Evolutionary conservation across 2,888 invertebrate genomes (phyloP), one percentile per base, ranked within the genome.

Genomic region (Dasypogon diadema): DNA sequence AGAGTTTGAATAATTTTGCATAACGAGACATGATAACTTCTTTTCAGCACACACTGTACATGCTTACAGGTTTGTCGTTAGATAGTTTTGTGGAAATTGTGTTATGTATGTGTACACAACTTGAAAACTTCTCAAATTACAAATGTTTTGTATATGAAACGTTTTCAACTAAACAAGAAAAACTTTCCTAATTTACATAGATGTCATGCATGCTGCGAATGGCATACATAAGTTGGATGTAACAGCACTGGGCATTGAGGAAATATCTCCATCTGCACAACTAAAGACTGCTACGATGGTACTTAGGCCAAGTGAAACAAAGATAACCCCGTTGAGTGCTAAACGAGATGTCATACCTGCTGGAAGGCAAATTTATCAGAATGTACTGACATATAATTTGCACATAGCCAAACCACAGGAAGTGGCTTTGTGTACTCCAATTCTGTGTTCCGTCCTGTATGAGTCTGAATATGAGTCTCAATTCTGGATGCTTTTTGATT

Each of bases 401-500:
- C 92, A 92, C 81, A 88, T 96, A 80, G 87, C 90, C 10, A 97
- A 97, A 84, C 87, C 91, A 0, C 92, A 93, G 2, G 98, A 98
- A 86, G 91, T 96, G 54, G 87, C 93, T 0, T 91, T 95, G 0
- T 92, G 92, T 82, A 91, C 93, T 77, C 91, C 96, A 0, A 83
- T 95, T 76, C 88, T 99, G 42, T 94, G 94, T 84, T 92, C 95
- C 82, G 89, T 95, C 83, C 88, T 99, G 48, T 99, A 99, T 85
- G 99, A 99, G 87, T 94, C 93, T 0, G 97, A 98, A 86, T 97
- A 93, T 84, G 98, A 99, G 87, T 93, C 96, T 5, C 97, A 99
- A 86, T 89, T 99, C 85, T 98, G 98, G 97, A 95, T 98, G 93
- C 82, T 99, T 77, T 99, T 93, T 87, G 97, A 98, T 86, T 87